Evolutionary conservation across 2,797 vertebrate species (phyloP), one percentile per base, ranked within the genome.

Genomic region (Meda fulgida): DNA sequence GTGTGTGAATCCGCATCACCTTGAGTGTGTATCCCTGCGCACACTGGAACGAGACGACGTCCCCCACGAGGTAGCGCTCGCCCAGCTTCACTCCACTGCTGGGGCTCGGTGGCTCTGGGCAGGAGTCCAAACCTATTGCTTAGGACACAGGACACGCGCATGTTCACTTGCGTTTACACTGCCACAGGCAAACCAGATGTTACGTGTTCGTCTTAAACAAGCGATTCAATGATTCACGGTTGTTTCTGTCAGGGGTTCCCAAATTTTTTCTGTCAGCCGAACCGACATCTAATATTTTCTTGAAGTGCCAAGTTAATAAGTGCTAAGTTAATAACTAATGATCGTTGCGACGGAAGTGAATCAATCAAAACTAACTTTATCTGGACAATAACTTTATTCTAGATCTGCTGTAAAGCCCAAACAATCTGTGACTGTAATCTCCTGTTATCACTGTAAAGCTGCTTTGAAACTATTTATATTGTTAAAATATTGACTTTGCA

Each of bases 71-170:
- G 83, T 97, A 98, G 90, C 98, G 95, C 87, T 98, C 97, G 82
- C 98, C 98, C 89, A 97, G 91, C 94, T 95, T 97, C 85, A 96
- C 93, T 66, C 97, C 97, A 78, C 94, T 97, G 94, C 94, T 97
- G 91, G 97, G 98, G n/a, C 95, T 95, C 89, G 95, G 95, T 1
- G 98, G 97, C 91, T 99, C 98, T 88, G 98, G 97, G 92, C 98
- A 99, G 76, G 98, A 99, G 93, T 99, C 97, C 94, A 99, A 96
- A 95, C 98, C 98, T 95, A 99, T 99, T 94, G 97, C 98, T 99
- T 95, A 91, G 92, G 94, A 96, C 94, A 96, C 93, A 94, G 92
- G 91, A 63, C 92, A 94, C 91, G 93, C 93, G 76, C 21, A 55
- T 36, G 48, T 29, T 80, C 31, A 13, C 58, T 19, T 23, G 38